These are phyloP conservation scores for Schizothorax lantsangensis DNA, from an alignment of 2,797 vertebrate genomes.

Conservation along the genomic window DNA sequence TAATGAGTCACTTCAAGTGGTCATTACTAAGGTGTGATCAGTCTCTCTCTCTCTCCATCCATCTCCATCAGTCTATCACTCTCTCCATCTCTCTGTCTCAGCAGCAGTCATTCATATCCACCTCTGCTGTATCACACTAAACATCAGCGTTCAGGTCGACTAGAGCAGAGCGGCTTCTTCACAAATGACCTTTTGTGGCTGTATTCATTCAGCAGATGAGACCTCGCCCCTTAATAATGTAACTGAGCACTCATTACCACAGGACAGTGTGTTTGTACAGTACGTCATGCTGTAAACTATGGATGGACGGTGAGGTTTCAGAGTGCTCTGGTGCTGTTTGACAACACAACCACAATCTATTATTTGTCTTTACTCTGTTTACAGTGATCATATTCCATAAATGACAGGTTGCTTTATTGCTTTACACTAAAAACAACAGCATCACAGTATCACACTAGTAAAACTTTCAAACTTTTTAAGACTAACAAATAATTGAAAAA, in stretches of 20 bases:
- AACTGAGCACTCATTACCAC: not conserved
- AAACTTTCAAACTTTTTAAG: not conserved
- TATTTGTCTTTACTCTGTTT: not conserved
- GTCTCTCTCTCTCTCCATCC: constrained; percentile 59
- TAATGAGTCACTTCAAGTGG: constrained; percentile 81
- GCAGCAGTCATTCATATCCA: constrained; percentile 30
- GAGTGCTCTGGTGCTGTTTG: not conserved
- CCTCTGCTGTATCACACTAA: not conserved
- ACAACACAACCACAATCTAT: not conserved
- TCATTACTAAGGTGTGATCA: constrained; percentile 69
- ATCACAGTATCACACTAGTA: not conserved
- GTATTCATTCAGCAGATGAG: not conserved
- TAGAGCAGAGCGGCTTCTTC: not conserved
- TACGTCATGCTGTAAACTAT: not conserved
- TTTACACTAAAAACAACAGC: not conserved
- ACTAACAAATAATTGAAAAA: no score
- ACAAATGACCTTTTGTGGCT: not conserved
- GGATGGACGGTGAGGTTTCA: not conserved
- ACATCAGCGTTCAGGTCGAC: not conserved
- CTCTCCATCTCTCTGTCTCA: not conserved
- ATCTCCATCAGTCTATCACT: constrained; percentile 43
- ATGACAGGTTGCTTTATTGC: not conserved
- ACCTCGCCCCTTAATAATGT: not conserved
- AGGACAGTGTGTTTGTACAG: not conserved
- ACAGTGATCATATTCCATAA: not conserved